Base-by-base conservation (phyloP, 2,797 vertebrate genomes). In the Aphelocoma californica region DNA sequence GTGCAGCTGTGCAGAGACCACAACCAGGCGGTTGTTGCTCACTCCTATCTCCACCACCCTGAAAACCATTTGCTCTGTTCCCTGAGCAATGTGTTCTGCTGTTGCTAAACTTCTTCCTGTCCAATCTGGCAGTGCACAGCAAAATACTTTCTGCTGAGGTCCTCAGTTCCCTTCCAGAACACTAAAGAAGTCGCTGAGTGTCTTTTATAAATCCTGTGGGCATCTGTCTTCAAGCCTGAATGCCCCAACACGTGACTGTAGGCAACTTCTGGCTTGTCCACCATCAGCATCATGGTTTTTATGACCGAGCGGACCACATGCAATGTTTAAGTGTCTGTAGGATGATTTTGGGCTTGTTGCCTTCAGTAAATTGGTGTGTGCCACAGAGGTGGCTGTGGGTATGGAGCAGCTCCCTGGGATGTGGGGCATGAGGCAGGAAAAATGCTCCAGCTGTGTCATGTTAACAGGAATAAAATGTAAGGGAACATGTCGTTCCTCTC, bases 41-140 rank as follows among this genome's bases (percentile, higher is more conserved):
- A 16, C 23, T 2, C 0, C 0, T 28, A 0, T 38, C 51, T 82
- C 54, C 17, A 6, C 24, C 4, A 2, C 28, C 0, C 0, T 53
- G 67, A 44, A 54, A 44, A n/a, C 66, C 9, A 2, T 21, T 7
- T n/a, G 14, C 13, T 8, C 25, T 48, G 1, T 51, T 87, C 29
- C 19, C 47, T 36, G 32, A 72, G 73, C 26, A 25, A 7, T 1
- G 1, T 34, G 34, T 64, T 85, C 60, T 78, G 48, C 51, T 48
- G 21, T 28, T 4, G 4, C 57, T 88, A 5, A 67, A 26, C 48
- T 58, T 72, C 56, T 78, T 18, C 3, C 6, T 61, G 29, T 70
- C 44, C 36, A 40, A 6, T 31, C 65, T 62, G 51, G 56, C 64
- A 40, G 23, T 1, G 1, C 48, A 45, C 21, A 73, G 64, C 12